These are phyloP conservation scores for Dasysyrphus tricinctus DNA, from an alignment of 2,888 invertebrate genomes.

Conservation along the genomic window DNA sequence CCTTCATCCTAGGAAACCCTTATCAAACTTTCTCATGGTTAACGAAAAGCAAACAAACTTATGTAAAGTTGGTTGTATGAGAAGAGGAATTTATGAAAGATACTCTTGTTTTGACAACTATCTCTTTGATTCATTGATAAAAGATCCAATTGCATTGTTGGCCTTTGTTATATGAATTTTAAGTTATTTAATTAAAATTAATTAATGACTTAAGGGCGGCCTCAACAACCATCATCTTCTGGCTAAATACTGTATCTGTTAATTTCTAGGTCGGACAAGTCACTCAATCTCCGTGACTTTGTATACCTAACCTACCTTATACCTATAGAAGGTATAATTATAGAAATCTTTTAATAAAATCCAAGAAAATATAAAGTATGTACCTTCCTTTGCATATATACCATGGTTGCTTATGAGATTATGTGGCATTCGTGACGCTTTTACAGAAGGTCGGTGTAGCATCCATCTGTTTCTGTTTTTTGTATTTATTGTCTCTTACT, in stretches of 20 bases:
- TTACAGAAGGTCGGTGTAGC: slow-evolving; percentile 5
- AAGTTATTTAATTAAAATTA: slow-evolving; percentile 43
- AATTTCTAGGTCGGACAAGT: slow-evolving; percentile 47
- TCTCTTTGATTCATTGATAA: slow-evolving; percentile 7
- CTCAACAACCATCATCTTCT: slow-evolving; percentile 20
- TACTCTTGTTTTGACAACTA: not conserved
- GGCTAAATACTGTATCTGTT: not conserved
- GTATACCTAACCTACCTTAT: not conserved
- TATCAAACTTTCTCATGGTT: too few relatives aligned
- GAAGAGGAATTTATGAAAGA: not conserved
- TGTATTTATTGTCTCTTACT: not conserved
- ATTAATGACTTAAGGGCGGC: slow-evolving; percentile 56
- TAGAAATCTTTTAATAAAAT: slow-evolving; percentile 28
- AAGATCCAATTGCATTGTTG: slow-evolving; percentile 56
- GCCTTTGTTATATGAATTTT: slow-evolving; percentile 42
- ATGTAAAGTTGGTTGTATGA: too few relatives aligned
- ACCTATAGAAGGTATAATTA: slow-evolving; percentile 5
- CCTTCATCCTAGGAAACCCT: too few relatives aligned
- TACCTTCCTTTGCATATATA: slow-evolving; percentile 7
- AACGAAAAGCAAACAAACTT: too few relatives aligned
- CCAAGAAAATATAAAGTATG: not conserved
- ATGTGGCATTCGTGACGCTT: slow-evolving; percentile 45
- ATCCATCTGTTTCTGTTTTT: slow-evolving; percentile 34
- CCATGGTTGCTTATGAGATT: slow-evolving; percentile 34
- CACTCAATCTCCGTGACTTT: slow-evolving; percentile 28